Evolutionary conservation across 2,797 vertebrate species (phyloP).

Genomic region (Rousettus madagascariensis): DNA sequence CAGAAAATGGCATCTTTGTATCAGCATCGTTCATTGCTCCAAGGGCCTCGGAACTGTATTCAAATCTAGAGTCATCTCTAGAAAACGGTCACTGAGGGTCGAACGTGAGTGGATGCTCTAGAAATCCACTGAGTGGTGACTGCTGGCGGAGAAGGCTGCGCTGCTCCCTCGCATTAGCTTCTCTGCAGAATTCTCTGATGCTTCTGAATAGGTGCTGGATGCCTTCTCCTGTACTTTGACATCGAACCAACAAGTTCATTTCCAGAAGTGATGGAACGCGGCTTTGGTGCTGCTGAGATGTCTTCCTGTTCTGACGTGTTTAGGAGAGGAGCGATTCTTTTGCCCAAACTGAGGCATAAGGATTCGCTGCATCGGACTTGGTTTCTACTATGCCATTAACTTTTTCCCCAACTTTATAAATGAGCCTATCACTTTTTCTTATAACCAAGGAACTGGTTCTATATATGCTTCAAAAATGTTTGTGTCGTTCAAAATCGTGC

Average conservation of each 20-base stretch:
- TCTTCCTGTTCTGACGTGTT: neutral
- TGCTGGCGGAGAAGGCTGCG: neutral
- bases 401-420: neutral
- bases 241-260: conserved; percentile 20
- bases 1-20: conserved; percentile 9
- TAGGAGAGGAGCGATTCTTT: neutral
- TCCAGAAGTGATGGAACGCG: conserved; percentile 1
- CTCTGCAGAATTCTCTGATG: neutral
- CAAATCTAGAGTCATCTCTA: neutral
- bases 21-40: neutral
- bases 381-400: neutral
- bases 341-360: neutral
- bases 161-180: neutral
- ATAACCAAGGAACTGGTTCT: neutral
- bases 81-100: neutral
- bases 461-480: neutral
- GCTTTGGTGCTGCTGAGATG: neutral
- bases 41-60: neutral
- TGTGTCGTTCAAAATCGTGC: neutral
- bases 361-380: neutral
- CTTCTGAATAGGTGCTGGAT: neutral
- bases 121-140: neutral
- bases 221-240: neutral
- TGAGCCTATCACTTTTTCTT: neutral
- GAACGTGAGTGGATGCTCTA: neutral